Conservation (phyloP, 2,797 vertebrate genomes). For the Tokudaia muenninki region DNA sequence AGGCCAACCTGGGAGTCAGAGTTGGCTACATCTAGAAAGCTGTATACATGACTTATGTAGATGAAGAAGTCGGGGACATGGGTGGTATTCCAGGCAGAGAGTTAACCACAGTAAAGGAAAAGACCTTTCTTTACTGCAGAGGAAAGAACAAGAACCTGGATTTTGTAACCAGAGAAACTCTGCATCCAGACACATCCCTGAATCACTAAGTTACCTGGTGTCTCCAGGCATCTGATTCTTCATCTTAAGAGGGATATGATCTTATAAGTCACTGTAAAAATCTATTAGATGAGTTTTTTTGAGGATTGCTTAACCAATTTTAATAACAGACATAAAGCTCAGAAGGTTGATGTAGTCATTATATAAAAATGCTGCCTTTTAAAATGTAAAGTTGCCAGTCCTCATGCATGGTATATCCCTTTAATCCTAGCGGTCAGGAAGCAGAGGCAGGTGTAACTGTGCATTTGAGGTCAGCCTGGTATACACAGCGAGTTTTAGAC, state of each 20-base stretch:
- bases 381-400: neutral
- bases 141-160: constrained; percentile 4
- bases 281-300: constrained; percentile 28
- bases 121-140: constrained; percentile 13
- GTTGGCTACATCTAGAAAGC: constrained; percentile 12
- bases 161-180: constrained; percentile 50
- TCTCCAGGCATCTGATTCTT: neutral
- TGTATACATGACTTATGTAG: neutral
- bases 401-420: neutral
- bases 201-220: neutral
- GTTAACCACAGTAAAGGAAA: constrained; percentile 22
- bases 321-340: neutral
- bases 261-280: neutral
- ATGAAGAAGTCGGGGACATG: neutral
- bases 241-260: neutral
- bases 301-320: neutral
- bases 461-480: neutral
- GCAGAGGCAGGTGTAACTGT: neutral
- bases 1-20: neutral
- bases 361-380: neutral
- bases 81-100: neutral
- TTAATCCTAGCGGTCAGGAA: neutral
- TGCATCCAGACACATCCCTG: constrained; percentile 1
- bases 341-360: neutral
- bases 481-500: neutral